A percentile compares a stretch with the other conserved stretches of the same genome.
These are phyloP conservation scores for Phenganax stokvisi DNA, from an alignment of 92 coral and sea anemone species.

Conservation along the genomic window DNA sequence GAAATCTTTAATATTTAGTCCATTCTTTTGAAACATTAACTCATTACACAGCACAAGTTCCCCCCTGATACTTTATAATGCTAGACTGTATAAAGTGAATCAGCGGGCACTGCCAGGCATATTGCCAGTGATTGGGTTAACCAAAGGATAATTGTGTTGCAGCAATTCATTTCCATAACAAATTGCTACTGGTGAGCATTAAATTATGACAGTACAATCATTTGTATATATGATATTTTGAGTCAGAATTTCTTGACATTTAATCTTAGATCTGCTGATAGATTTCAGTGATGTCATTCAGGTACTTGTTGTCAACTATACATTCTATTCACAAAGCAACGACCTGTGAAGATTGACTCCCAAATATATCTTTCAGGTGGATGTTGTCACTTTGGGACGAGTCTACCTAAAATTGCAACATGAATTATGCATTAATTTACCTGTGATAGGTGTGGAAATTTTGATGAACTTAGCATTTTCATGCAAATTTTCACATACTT, in stretches of 20 bases:
- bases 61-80: not conserved
- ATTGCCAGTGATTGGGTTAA: not conserved
- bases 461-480: not conserved
- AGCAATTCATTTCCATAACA: too few relatives aligned
- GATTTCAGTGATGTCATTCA: conserved; percentile 96
- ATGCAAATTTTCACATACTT: not conserved
- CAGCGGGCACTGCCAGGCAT: not conserved
- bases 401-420: conserved; percentile 88
- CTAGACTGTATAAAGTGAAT: not conserved
- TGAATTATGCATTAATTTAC: conserved; percentile 86
- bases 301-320: conserved; percentile 39
- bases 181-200: too few relatives aligned
- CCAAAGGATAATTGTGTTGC: too few relatives aligned
- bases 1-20: not conserved
- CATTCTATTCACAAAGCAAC: not conserved
- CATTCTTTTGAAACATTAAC: not conserved
- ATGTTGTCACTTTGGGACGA: conserved; percentile 85
- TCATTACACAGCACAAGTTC: not conserved
- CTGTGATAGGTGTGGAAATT: conserved; percentile 67
- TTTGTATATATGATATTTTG: not conserved
- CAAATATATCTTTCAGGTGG: conserved; percentile 55
- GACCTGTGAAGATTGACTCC: not conserved
- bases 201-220: too few relatives aligned
- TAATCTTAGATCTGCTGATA: conserved; percentile 67
- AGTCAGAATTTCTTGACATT: conserved; percentile 29